These are phyloP conservation scores for Trachelus stipa DNA, from an alignment of 2,888 invertebrate species.

Conservation along the genomic window DNA sequence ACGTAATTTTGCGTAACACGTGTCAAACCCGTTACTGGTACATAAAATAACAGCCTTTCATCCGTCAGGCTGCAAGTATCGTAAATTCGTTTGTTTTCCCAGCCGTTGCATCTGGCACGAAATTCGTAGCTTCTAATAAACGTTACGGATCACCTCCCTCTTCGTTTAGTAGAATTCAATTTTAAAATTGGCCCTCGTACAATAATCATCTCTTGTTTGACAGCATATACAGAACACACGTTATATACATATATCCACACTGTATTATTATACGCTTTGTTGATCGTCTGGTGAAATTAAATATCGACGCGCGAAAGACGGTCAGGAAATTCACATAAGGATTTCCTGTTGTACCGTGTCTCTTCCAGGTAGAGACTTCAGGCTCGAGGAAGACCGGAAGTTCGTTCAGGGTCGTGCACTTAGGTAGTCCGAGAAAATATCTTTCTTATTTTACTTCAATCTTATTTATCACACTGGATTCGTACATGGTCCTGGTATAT, in stretches of 20 bases:
- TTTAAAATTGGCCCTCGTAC: too few species aligned
- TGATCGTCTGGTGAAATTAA: too few species aligned
- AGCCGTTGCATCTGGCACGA: constrained; percentile 5
- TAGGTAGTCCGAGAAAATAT: background rate
- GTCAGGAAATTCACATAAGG: background rate
- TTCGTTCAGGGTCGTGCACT: background rate
- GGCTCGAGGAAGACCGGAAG: background rate
- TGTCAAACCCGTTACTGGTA: background rate
- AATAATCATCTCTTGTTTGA: too few species aligned
- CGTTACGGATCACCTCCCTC: background rate
- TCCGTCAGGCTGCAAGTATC: background rate
- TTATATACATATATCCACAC: too few species aligned
- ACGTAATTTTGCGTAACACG: background rate
- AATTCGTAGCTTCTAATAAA: background rate
- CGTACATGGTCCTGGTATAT: background rate
- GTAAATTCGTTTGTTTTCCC: background rate
- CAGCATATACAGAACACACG: too few species aligned
- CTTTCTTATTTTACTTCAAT: background rate
- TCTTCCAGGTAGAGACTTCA: background rate
- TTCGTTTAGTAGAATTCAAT: too few species aligned
- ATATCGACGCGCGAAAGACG: background rate
- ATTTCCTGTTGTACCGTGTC: background rate
- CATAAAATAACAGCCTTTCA: background rate
- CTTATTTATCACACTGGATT: too few species aligned
- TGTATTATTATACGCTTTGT: too few species aligned